phyloP scores from a whole-genome alignment of 2,888 invertebrate species.

The Tenthredo notha region DNA sequence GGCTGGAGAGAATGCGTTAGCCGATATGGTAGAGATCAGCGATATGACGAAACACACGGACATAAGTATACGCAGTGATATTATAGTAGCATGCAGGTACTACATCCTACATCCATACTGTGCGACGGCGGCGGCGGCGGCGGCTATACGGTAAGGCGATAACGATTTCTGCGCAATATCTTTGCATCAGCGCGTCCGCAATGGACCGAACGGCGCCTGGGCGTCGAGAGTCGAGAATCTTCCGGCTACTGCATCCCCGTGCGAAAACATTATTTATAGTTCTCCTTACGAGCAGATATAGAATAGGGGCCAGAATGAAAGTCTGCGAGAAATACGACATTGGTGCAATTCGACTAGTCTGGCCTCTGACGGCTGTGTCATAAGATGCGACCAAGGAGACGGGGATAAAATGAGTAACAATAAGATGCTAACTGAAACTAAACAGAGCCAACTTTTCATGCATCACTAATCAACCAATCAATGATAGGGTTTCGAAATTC shows the following conservation, averaged over 20 bases:
- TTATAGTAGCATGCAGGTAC: no score
- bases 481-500: not conserved
- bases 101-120: not conserved
- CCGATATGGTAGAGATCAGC: no score
- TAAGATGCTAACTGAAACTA: not conserved
- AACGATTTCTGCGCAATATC: constrained; percentile 49
- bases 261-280: constrained; percentile 47
- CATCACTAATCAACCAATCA: not conserved
- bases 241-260: constrained; percentile 35
- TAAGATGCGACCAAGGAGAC: not conserved
- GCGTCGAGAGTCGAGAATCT: constrained; percentile 33
- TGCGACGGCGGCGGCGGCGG: not conserved
- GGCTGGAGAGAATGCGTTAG: no score
- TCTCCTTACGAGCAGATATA: constrained; percentile 6
- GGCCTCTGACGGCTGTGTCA: not conserved
- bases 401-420: not conserved
- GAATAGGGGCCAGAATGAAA: not conserved
- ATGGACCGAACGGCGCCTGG: constrained; percentile 45
- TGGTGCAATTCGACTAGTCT: not conserved
- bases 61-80: no score
- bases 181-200: constrained; percentile 45
- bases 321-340: not conserved
- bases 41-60: no score
- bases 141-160: constrained; percentile 18
- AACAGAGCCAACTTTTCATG: not conserved